Conservation (phyloP, 2,888 invertebrate genomes). For the Therioaphis trifolii region DNA sequence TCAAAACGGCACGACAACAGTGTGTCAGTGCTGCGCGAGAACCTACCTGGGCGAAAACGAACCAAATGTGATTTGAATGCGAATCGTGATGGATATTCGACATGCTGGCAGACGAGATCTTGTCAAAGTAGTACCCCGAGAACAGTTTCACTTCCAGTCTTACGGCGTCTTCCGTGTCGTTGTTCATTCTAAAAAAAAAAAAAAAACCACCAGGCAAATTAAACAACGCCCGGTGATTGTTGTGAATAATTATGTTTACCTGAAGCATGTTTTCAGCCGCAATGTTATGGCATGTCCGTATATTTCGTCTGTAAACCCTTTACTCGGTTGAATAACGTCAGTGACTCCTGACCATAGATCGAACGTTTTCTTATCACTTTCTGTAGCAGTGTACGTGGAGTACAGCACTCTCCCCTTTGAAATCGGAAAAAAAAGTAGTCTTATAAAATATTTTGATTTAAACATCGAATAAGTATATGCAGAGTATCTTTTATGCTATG, state of each 20-base stretch:
- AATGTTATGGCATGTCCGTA: constrained; percentile 76
- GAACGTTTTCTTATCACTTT: constrained; percentile 72
- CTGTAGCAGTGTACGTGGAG: constrained; percentile 74
- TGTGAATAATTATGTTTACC: constrained; percentile 68
- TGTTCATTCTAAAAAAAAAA: constrained; percentile 72
- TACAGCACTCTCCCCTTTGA: constrained; percentile 73
- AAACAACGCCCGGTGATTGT: not conserved
- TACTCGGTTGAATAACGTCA: constrained; percentile 75
- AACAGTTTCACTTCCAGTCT: constrained; percentile 75
- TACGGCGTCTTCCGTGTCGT: constrained; percentile 74
- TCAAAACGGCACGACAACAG: not conserved
- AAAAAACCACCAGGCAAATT: not conserved
- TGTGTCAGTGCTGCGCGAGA: not conserved
- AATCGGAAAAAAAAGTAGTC: constrained; percentile 35
- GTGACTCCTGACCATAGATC: constrained; percentile 76
- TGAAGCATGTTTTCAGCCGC: constrained; percentile 76
- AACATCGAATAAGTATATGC: no score
- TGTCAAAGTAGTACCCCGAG: constrained; percentile 74
- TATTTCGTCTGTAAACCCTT: constrained; percentile 73
- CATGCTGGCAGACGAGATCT: constrained; percentile 68
- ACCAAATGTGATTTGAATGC: constrained; percentile 75
- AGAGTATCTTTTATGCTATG: no score
- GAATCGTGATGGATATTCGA: constrained; percentile 74
- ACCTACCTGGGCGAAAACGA: constrained; percentile 76
- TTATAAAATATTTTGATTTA: no score